Conservation (phyloP, 2,888 invertebrate genomes). For the Trichacis sp. region DNA sequence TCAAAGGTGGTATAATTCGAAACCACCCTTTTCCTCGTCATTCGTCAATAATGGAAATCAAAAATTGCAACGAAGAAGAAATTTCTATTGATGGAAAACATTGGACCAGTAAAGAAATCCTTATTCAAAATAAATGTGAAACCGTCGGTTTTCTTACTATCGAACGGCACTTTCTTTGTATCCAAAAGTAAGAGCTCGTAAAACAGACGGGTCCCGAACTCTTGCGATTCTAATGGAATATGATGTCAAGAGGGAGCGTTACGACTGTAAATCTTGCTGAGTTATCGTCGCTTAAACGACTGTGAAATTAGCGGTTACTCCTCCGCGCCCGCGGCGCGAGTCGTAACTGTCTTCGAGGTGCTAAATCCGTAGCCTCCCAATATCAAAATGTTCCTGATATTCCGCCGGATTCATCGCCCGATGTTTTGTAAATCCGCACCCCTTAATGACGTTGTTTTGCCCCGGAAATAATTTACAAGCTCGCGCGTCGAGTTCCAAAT, state of each 20-base stretch:
- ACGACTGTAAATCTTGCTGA: conserved; percentile 65
- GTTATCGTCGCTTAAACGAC: conserved; percentile 67
- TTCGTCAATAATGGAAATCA: no score
- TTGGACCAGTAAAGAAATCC: no score
- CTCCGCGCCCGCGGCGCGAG: conserved; percentile 53
- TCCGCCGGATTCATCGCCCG: background rate
- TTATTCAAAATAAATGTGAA: no score
- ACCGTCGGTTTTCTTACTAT: no score
- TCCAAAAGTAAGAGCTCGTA: conserved; percentile 40
- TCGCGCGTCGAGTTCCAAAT: background rate
- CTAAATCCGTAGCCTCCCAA: conserved; percentile 56
- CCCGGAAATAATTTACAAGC: background rate
- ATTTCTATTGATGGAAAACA: no score
- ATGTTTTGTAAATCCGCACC: background rate
- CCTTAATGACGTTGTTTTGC: background rate
- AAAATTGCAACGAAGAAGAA: no score
- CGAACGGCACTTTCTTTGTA: conserved; percentile 27
- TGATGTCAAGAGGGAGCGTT: conserved; percentile 41
- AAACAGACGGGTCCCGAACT: conserved; percentile 34
- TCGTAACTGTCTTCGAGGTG: conserved; percentile 68
- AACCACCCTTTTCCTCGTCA: no score
- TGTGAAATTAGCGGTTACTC: conserved; percentile 69
- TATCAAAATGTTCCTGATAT: conserved; percentile 10
- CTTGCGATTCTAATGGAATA: conserved; percentile 45
- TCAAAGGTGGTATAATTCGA: no score